These are phyloP conservation scores for Plutomurus gul DNA, from an alignment of 1,140 invertebrate species.

Conservation along the genomic window DNA sequence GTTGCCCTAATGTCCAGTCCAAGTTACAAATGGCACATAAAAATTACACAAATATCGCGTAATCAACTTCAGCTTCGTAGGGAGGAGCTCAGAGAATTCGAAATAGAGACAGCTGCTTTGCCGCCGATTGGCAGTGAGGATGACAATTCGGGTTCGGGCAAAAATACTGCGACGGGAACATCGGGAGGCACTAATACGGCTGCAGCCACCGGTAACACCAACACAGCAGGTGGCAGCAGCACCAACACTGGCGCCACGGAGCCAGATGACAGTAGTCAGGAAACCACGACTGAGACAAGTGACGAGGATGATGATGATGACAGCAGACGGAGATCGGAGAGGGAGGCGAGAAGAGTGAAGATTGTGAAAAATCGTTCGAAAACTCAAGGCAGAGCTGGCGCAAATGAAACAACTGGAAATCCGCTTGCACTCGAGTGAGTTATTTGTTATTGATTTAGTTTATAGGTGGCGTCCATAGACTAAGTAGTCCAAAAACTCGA, in stretches of 20 bases:
- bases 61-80: not conserved
- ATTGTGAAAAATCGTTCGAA: not conserved
- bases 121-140: not conserved
- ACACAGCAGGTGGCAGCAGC: no score
- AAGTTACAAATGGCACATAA: conserved; percentile 40
- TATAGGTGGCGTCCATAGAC: no score
- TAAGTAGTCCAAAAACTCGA: no score
- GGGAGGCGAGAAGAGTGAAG: not conserved
- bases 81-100: not conserved
- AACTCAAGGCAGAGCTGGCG: not conserved
- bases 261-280: not conserved
- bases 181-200: not conserved
- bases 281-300: not conserved
- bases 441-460: no score
- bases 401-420: not conserved
- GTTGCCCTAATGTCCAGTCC: conserved; percentile 44
- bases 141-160: not conserved
- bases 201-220: not conserved
- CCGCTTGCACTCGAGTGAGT: no score
- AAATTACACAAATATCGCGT: conserved; percentile 22
- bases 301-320: not conserved
- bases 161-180: not conserved
- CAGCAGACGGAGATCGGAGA: not conserved
- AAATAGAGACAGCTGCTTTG: not conserved
- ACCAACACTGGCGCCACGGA: no score